phyloP scores from a whole-genome alignment of 2,113 vertebrate species.

The Ariopsis seemanni region DNA sequence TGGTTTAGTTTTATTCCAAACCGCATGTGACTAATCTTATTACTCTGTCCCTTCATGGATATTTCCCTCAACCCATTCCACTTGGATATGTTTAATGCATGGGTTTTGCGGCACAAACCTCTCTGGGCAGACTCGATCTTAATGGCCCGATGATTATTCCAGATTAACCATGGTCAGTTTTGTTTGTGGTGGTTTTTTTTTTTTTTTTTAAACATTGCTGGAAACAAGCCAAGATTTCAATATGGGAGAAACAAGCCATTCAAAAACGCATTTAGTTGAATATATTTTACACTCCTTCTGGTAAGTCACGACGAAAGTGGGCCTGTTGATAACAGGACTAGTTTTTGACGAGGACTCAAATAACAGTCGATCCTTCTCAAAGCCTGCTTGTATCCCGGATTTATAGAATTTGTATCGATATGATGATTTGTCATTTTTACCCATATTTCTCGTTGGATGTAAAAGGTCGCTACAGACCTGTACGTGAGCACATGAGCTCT shows the following conservation, averaged over 20 bases:
- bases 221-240: no score
- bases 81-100: constrained; percentile 10
- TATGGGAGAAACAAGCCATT: not conserved
- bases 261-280: not conserved
- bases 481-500: constrained; percentile 1
- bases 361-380: constrained; percentile 66
- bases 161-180: not conserved
- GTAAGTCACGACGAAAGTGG: constrained; percentile 29
- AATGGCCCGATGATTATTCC: not conserved
- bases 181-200: not conserved
- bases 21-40: constrained; percentile 41
- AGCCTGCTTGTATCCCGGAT: constrained; percentile 62
- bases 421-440: constrained; percentile 58
- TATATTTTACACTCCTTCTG: constrained; percentile 10
- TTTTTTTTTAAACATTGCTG: not conserved
- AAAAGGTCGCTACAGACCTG: not conserved
- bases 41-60: constrained; percentile 1
- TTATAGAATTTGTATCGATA: constrained; percentile 53
- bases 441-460: constrained; percentile 55
- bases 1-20: constrained; percentile 43
- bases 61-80: constrained; percentile 15
- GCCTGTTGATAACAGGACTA: constrained; percentile 60
- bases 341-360: constrained; percentile 57
- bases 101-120: not conserved
- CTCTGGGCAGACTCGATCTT: not conserved